phyloP scores from a whole-genome alignment of 2,888 invertebrate genomes.

The Ditula angustiorana region DNA sequence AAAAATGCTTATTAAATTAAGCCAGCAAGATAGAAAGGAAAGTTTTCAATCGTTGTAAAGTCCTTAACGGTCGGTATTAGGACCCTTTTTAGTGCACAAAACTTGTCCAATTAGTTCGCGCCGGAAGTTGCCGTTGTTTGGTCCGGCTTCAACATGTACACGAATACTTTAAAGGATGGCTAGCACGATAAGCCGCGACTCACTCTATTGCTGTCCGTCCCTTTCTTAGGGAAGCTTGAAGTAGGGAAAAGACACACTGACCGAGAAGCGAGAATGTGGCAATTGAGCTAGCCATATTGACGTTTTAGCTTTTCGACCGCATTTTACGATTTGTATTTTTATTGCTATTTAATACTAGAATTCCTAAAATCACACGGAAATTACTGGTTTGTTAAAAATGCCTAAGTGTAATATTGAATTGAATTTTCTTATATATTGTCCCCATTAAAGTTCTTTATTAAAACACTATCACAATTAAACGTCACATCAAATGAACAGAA shows the following conservation, averaged over 20 bases:
- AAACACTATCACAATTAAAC: too few relatives aligned
- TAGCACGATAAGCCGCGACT: background rate
- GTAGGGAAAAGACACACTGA: background rate
- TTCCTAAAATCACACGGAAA: too few relatives aligned
- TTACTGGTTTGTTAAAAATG: too few relatives aligned
- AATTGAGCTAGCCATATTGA: background rate
- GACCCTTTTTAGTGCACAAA: slow-evolving; percentile 66
- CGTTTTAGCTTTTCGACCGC: too few relatives aligned
- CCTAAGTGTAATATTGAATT: too few relatives aligned
- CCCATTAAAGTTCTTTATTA: too few relatives aligned
- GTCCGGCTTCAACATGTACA: slow-evolving; percentile 48
- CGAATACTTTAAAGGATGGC: slow-evolving; percentile 6
- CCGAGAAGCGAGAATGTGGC: background rate
- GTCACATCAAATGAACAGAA: too few relatives aligned
- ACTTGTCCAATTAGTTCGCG: slow-evolving; percentile 72
- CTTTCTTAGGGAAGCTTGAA: background rate
- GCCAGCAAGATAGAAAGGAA: slow-evolving; percentile 14
- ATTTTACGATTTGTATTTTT: too few relatives aligned
- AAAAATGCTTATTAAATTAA: slow-evolving; percentile 5
- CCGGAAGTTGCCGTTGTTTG: slow-evolving; percentile 57
- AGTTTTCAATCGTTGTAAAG: slow-evolving; percentile 47
- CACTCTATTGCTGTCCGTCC: background rate
- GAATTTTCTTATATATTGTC: too few relatives aligned
- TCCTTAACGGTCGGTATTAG: slow-evolving; percentile 58
- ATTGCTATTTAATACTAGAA: too few relatives aligned